Conservation (phyloP, 2,888 invertebrate species). For the Luperina testacea region DNA sequence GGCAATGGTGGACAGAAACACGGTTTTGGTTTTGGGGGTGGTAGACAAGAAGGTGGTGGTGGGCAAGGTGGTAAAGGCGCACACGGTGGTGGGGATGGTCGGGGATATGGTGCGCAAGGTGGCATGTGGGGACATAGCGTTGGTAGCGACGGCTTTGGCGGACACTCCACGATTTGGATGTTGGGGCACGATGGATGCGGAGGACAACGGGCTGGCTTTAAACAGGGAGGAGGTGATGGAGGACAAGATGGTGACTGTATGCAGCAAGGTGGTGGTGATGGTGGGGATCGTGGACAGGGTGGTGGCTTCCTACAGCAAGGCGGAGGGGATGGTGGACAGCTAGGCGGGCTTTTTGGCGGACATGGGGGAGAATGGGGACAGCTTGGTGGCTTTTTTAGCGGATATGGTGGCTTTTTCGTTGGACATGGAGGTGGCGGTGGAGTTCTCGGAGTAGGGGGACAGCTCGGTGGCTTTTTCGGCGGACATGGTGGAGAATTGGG, state of each 20-base stretch:
- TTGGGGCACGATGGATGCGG: conserved; percentile 21
- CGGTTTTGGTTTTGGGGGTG: background rate
- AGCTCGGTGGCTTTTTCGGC: background rate
- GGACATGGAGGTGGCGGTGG: background rate
- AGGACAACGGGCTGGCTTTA: background rate
- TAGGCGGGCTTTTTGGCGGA: background rate
- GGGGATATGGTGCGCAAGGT: background rate
- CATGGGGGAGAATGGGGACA: background rate
- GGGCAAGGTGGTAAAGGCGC: background rate
- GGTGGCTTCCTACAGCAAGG: background rate
- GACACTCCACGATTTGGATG: conserved; percentile 9
- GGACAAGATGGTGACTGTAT: background rate
- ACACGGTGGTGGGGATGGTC: too few relatives aligned
- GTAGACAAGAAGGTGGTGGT: background rate
- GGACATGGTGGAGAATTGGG: background rate
- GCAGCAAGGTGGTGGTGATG: conserved; percentile 1
- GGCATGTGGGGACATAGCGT: background rate
- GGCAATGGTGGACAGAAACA: conserved; percentile 11
- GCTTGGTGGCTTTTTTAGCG: background rate
- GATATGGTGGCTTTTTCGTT: background rate
- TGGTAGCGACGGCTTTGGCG: conserved; percentile 1
- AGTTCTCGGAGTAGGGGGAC: background rate
- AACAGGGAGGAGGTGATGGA: background rate
- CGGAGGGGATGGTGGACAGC: background rate
- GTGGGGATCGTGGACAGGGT: background rate